Base-by-base conservation (phyloP, 2,797 vertebrate species). In the Eptatretus atami region DNA sequence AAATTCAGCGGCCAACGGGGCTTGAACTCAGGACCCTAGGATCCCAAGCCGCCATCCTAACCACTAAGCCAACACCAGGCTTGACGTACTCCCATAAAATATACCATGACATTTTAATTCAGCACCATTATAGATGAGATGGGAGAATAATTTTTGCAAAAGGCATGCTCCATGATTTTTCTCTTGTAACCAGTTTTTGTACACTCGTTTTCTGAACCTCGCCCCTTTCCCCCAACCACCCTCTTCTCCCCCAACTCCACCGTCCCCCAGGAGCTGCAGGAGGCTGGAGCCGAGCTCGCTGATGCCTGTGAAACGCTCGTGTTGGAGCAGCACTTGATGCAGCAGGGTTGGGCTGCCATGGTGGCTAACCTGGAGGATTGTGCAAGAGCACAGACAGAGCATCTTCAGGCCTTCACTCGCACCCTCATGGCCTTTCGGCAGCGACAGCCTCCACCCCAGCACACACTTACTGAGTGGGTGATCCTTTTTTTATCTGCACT, bases 341-440 rank as follows among this genome's bases (percentile, higher is more conserved):
- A 96, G 73, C 92, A 98, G 78, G 90, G 92, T 74, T 98, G 92
- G 92, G 86, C 90, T 67, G 92, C 92, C 64, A 96, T 98, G 67
- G 95, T 96, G 87, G 92, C 90, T 64, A 98, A 98, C 73, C 77
- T 98, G 74, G 92, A 98, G 13, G 92, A 98, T 70, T 98, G 90
- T 73, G 84, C 83, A 66, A 74, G 15, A 24, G 55, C 55, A 15
- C 24, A n/a, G 15, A 24, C 55, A 24, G 55, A 24, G 15, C 55
- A n/a, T 11, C 55, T 60, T 15, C 15, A 15, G 55, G 55, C 55
- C 55, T 60, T 60, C 55, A 60, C 55, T 2, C 55, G 55, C 55
- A 24, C 55, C 55, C 24, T n/a, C 55, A 11, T 11, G 11, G 55
- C 55, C 55, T 60, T 60, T 24, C 11, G 15, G 31, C 31, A 44